Percentiles rank a stretch among this genome's conserved stretches.
Evolutionary conservation across 2,113 vertebrate genomes (phyloP).

Genomic region (Chunga burmeisteri): DNA sequence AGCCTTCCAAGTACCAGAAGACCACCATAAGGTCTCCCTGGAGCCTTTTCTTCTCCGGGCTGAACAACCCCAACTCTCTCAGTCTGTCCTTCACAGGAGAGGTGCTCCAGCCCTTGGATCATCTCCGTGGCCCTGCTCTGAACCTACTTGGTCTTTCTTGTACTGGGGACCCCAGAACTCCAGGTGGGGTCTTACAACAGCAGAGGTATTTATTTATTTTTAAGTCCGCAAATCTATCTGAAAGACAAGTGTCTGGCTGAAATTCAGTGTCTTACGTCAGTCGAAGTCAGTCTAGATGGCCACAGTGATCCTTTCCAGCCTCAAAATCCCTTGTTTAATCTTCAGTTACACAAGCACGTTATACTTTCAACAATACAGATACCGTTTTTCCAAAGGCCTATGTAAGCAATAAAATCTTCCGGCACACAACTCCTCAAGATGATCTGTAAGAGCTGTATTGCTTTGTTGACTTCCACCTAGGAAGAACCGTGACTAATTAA

Average conservation of each 20-base stretch:
- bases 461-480: background rate
- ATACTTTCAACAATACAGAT: background rate
- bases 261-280: background rate
- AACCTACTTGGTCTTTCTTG: background rate
- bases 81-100: background rate
- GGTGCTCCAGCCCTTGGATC: rapidly evolving
- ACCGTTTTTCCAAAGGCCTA: background rate
- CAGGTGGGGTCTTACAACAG: background rate
- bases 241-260: background rate
- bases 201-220: background rate
- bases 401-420: background rate
- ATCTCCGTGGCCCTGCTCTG: background rate
- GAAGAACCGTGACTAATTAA: background rate
- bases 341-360: background rate
- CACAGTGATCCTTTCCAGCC: background rate
- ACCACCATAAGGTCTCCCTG: background rate
- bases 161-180: background rate
- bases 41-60: background rate
- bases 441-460: background rate
- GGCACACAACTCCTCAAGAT: background rate
- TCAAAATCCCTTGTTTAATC: background rate
- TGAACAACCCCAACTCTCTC: background rate
- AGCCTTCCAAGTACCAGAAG: background rate
- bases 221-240: background rate
- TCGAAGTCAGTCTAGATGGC: background rate